Base-by-base conservation (phyloP, 1,140 invertebrate genomes). In the Cydia fagiglandana region DNA sequence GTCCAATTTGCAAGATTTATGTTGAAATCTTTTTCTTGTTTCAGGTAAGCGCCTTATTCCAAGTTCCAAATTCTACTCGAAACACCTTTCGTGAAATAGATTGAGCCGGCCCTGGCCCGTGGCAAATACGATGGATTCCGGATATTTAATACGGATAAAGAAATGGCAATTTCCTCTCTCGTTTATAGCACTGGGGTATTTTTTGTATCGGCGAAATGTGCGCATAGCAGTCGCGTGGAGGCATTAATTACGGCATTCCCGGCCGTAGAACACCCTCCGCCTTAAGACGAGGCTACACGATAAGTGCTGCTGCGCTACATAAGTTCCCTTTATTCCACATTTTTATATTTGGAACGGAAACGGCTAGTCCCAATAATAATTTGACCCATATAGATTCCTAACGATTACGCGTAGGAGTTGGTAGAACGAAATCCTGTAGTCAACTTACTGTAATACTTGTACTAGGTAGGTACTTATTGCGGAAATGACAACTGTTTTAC, bases 201-300 rank as follows among this genome's bases (percentile, higher is more conserved):
- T 70, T 70, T 70, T 70, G 66, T 70, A 70, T 70, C 66, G 66
- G 66, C 66, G 66, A 70, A 70, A 70, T 70, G 66, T 70, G 66
- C 66, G 66, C 66, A 70, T 70, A 70, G 66, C 66, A 70, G 66
- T 70, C 66, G 66, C 66, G 66, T 70, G 34, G 34, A 70, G 66
- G 66, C 66, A 70, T 70, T 70, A 70, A 70, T 70, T 70, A 70
- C 66, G 66, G 66, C 66, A 70, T 70, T 70, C 66, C 66, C 30
- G 30, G 66, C 34, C 66, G 66, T 68, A 68, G 66, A 70, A 45
- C 66, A 45, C 66, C 30, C 66, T 70, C 34, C 66, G n/a, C 17
- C 66, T 70, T 70, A 70, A 70, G 66, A 38, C 20, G 66, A 38
- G 66, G 66, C 34, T 15, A 38, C 30, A 70, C 66, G 30, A 34